A percentile compares a stretch with the other conserved stretches of the same genome.
phyloP scores from a whole-genome alignment of 1,140 invertebrate species.

The Eumeta japonica region DNA sequence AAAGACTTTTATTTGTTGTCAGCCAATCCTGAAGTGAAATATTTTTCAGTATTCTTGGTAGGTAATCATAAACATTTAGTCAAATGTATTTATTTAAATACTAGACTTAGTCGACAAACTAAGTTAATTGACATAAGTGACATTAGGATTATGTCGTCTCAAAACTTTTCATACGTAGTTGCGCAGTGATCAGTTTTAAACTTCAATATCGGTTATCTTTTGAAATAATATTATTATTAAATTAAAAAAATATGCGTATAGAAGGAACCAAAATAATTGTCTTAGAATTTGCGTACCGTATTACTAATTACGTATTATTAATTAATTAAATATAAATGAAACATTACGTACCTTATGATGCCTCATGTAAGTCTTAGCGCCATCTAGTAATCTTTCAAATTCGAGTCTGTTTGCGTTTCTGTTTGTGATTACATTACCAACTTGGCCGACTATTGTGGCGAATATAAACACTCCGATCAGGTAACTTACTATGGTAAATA shows the following conservation, averaged over 20 bases:
- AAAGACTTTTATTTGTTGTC: too few relatives aligned
- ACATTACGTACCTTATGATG: conserved; percentile 85
- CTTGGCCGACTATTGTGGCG: conserved; percentile 96
- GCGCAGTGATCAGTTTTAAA: too few relatives aligned
- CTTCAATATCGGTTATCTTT: too few relatives aligned
- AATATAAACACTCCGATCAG: conserved; percentile 97
- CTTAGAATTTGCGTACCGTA: background rate
- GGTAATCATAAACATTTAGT: too few relatives aligned
- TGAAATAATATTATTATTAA: background rate
- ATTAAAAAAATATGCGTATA: background rate
- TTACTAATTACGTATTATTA: background rate
- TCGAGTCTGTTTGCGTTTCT: conserved; percentile 94
- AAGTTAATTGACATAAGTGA: too few relatives aligned
- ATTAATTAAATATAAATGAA: background rate
- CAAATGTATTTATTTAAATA: too few relatives aligned
- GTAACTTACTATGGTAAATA: conserved; percentile 96
- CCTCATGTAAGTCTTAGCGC: conserved; percentile 95
- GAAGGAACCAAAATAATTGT: background rate
- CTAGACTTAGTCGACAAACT: too few relatives aligned
- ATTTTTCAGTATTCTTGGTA: too few relatives aligned
- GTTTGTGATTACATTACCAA: conserved; percentile 96
- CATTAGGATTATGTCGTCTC: too few relatives aligned
- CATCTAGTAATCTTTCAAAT: conserved; percentile 91
- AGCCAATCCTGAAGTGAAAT: too few relatives aligned
- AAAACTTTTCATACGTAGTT: too few relatives aligned